These are phyloP conservation scores for Eupithecia inturbata DNA, from an alignment of 2,888 invertebrate species.

Conservation along the genomic window DNA sequence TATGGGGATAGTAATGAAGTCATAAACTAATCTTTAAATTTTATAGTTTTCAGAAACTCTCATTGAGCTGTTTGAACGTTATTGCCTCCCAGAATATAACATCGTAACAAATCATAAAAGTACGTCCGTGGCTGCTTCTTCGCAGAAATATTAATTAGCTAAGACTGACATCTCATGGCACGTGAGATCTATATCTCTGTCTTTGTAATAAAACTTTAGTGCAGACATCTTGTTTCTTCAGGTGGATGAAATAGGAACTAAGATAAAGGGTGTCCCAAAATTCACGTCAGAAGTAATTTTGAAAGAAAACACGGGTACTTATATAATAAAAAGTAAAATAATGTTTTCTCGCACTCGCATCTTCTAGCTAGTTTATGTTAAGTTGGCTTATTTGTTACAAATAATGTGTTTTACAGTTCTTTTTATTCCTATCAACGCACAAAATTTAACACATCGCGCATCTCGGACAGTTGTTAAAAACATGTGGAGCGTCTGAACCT, in stretches of 20 bases:
- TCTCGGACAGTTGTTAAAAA: not conserved
- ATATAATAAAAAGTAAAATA: too few relatives aligned
- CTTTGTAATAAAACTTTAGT: constrained; percentile 57
- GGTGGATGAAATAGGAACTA: not conserved
- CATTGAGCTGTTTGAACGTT: constrained; percentile 30
- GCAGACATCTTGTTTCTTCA: not conserved
- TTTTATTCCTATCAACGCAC: not conserved
- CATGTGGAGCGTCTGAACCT: constrained; percentile 18
- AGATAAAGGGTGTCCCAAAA: not conserved
- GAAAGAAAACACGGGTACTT: too few relatives aligned
- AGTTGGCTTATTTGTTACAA: not conserved
- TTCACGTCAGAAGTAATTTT: not conserved
- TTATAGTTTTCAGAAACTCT: constrained; percentile 33
- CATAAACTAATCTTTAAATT: constrained; percentile 23
- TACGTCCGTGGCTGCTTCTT: constrained; percentile 39
- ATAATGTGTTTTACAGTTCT: not conserved
- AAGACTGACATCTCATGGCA: constrained; percentile 59
- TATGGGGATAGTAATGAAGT: not conserved
- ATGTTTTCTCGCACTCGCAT: not conserved
- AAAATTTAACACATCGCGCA: not conserved
- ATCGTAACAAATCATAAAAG: constrained; percentile 38
- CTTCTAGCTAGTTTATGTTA: not conserved
- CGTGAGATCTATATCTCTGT: constrained; percentile 60
- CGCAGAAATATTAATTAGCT: constrained; percentile 60
- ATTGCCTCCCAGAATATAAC: constrained; percentile 35